These are phyloP conservation scores for Pseudorasbora parva DNA, from an alignment of 2,113 vertebrate species.

Conservation along the genomic window DNA sequence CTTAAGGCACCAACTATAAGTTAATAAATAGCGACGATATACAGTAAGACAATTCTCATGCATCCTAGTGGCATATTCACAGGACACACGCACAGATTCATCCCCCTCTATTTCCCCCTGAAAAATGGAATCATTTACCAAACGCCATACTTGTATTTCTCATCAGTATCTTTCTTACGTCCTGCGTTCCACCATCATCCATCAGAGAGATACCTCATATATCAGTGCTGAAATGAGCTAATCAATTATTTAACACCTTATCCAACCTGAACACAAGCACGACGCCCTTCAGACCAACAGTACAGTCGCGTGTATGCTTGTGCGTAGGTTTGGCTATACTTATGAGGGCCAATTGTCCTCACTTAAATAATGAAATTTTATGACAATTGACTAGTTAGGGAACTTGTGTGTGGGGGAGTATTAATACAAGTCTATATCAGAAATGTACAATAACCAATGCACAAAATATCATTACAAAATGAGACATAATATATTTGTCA, in stretches of 20 bases:
- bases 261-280: conserved; percentile 34
- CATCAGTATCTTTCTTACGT: conserved; percentile 22
- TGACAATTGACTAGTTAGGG: too few relatives aligned
- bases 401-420: too few relatives aligned
- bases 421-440: too few relatives aligned
- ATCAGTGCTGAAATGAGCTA: conserved; percentile 55
- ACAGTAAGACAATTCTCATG: neutral
- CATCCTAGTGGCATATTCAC: neutral
- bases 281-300: conserved; percentile 47
- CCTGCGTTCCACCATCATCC: conserved; percentile 32
- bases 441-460: too few relatives aligned
- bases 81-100: neutral
- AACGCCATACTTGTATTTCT: conserved; percentile 6
- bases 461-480: too few relatives aligned
- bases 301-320: neutral
- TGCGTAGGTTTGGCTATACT: too few relatives aligned
- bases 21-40: neutral
- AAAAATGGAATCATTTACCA: conserved; percentile 34
- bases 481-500: too few relatives aligned
- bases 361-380: too few relatives aligned
- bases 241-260: conserved; percentile 60
- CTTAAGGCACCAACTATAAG: neutral
- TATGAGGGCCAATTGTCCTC: too few relatives aligned
- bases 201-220: conserved; percentile 53
- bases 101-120: neutral